phyloP scores from a whole-genome alignment of 2,888 invertebrate genomes.

The Lepidocyrtoides sp. region DNA sequence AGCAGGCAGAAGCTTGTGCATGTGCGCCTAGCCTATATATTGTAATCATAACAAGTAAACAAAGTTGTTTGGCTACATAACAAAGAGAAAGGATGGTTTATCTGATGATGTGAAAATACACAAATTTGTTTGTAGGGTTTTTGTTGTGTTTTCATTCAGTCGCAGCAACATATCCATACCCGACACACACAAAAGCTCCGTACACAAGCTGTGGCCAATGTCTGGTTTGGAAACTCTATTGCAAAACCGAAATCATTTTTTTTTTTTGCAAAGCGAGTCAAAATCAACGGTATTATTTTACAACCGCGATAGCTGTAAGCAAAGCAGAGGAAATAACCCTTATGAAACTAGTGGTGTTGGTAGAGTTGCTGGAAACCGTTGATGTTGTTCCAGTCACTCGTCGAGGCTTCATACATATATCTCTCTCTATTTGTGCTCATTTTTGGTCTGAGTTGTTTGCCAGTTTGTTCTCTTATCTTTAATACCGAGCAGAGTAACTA shows the following conservation, averaged over 20 bases:
- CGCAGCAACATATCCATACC: neutral
- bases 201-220: neutral
- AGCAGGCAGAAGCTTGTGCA: neutral
- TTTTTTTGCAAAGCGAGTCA: conserved; percentile 6
- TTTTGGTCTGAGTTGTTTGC: neutral
- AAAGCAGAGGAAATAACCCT: conserved; percentile 38
- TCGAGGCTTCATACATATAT: neutral
- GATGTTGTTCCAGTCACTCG: neutral
- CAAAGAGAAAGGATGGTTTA: conserved; percentile 27
- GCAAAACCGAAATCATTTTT: neutral
- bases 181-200: neutral
- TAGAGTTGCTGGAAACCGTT: neutral
- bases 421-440: neutral
- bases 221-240: conserved; percentile 2
- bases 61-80: conserved; percentile 3
- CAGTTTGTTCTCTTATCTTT: conserved; percentile 24
- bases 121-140: conserved; percentile 17
- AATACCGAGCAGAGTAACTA: neutral
- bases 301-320: conserved; percentile 39
- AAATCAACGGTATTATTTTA: conserved; percentile 47
- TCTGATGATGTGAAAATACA: conserved; percentile 23
- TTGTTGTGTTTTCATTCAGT: neutral
- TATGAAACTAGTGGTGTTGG: neutral
- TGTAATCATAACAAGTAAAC: conserved; percentile 45
- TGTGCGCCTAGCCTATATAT: conserved; percentile 31